Percentiles rank a stretch among this genome's conserved stretches.
phyloP scores from a whole-genome alignment of 2,113 vertebrate species.

The Prochilodus magdalenae region DNA sequence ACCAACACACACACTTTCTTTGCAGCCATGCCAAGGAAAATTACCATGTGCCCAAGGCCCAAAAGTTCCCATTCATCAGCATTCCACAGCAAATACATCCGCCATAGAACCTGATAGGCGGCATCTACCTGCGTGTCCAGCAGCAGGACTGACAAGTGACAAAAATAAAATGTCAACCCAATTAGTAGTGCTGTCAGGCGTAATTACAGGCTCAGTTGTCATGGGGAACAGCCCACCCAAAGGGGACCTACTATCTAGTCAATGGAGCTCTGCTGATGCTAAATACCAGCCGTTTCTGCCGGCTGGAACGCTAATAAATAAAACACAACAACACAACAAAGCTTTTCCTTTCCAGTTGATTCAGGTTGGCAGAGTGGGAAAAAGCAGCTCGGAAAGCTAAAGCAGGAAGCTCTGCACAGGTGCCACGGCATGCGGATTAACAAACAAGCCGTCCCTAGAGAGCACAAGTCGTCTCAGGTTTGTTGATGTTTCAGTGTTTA shows the following conservation, averaged over 20 bases:
- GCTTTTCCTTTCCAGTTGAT: constrained; percentile 40
- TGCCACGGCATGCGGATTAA: constrained; percentile 28
- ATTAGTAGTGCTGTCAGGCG: not conserved
- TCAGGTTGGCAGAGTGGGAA: constrained; percentile 9
- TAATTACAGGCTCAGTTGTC: constrained; percentile 24
- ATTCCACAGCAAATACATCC: not conserved
- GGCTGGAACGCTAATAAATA: constrained; percentile 40
- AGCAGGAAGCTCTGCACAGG: not conserved
- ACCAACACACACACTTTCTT: not conserved
- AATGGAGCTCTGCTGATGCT: constrained; percentile 1
- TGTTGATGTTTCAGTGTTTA: constrained; percentile 35
- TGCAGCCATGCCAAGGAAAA: not conserved
- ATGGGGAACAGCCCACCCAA: not conserved
- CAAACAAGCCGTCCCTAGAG: constrained; percentile 42
- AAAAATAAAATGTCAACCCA: constrained; percentile 31
- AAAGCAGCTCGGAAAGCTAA: constrained; percentile 24
- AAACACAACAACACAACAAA: constrained; percentile 47
- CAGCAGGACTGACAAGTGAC: not conserved
- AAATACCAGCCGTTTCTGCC: constrained; percentile 22
- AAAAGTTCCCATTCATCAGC: not conserved
- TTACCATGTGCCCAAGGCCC: not conserved
- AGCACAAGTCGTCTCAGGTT: constrained; percentile 27
- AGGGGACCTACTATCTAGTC: constrained; percentile 34
- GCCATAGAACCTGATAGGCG: not conserved
- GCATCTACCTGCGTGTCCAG: not conserved